Evolutionary conservation across 2,113 vertebrate species (phyloP), one percentile per base, ranked within the genome.

Genomic region (Ctenomys sociabilis): DNA sequence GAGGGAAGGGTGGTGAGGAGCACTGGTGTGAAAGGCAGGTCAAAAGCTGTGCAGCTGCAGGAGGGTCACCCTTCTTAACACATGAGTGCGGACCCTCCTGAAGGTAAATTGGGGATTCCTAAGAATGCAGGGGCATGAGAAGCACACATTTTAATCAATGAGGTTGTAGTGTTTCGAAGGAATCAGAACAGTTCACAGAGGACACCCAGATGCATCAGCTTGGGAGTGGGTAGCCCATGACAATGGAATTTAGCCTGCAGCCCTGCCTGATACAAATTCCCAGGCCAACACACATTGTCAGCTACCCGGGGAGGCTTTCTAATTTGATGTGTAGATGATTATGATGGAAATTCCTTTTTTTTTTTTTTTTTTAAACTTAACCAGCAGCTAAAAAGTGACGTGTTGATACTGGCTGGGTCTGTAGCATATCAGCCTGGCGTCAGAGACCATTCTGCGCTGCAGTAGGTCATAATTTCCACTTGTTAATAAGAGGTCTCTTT

Each of bases 391-490:
- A 83, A 96, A 68, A 68, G n/a, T 10, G 88, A 4, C n/a, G 5
- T 7, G 0, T 68, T 92, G 54, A 49, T 37, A 87, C 75, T 88
- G 92, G 75, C 73, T 70, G 92, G 8, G 59, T 40, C 49, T 80
- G 37, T 1, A 37, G 26, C 24, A 14, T 4, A 45, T 96, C 75
- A 64, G 64, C 49, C 73, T 37, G 85, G 77, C 57, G 5, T 22
- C 35, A 32, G 93, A 61, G 59, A 89, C 52, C 22, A 80, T 80
- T 13, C 81, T 94, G 61, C 19, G 8, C 90, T 93, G 87, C 84
- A 89, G 16, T 10, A 87, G 86, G 80, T 96, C 91, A 91, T 80
- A 80, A 83, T 97, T 97, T 95, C 63, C 68, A 64, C 57, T 96
- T 95, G 78, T 94, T 96, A 97, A 91, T 91, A 94, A 85, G 54